Base-by-base conservation (phyloP, 2,113 vertebrate species). In the Eulemur rufifrons region DNA sequence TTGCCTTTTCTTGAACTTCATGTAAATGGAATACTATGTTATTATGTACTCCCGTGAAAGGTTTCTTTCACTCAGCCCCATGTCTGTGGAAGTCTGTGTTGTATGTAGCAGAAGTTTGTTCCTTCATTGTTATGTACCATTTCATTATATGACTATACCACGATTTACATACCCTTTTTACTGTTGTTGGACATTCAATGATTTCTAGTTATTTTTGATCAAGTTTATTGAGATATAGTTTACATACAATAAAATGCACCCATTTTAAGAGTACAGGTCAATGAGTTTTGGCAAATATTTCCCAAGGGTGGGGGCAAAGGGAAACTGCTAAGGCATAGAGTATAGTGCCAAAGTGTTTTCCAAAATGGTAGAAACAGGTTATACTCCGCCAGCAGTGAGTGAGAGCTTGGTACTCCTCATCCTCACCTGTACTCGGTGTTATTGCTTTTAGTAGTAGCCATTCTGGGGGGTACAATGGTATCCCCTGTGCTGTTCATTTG, bases 1-100 rank as follows among this genome's bases (percentile, higher is more conserved):
- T 80, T 61, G 20, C 39, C 69, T 96, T 83, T 50, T 77, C 74
- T 87, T 88, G 82, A 94, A 92, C 73, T 69, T 69, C 0, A 2
- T 61, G 2, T 86, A 92, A 85, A 71, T 29, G 61, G 18, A 91
- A 66, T 64, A 32, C 37, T 32, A 6, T 37, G 25, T 78, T 77
- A 23, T 78, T 77, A 23, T n/a, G 18, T 50, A 23, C 52, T 47
- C 50, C 54, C 37, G 9, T 39, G 17, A 76, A 54, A 86, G 45
- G 1, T 45, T 87, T 56, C 52, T 8, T 59, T 85, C 21, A 63
- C 69, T 80, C 45, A 61, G 32, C n/a, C 64, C 82, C 21, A 39
- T n/a, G 37, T 59, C 80, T 61, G 10, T 63, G 73, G 69, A 80
- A 74, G 23, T 42, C 11, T 42, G 10, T 54, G 61, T 81, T 69